Evolutionary conservation across 2,113 vertebrate genomes (phyloP).

Genomic region (Panthera uncia): DNA sequence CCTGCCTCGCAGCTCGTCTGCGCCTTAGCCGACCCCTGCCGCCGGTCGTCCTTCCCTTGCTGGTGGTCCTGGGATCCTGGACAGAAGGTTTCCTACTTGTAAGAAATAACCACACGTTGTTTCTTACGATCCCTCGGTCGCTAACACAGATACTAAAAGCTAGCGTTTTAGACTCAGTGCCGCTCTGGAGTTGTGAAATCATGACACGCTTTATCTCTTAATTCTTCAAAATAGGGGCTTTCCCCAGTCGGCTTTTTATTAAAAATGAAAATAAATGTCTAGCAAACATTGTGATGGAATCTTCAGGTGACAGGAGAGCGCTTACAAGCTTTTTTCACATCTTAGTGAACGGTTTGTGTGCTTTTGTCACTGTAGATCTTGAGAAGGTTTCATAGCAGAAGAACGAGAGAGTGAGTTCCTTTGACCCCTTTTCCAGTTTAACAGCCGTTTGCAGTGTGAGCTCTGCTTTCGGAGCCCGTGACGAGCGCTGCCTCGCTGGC

Average conservation of each 20-base stretch:
- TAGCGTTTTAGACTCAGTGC: not conserved
- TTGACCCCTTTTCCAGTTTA: not conserved
- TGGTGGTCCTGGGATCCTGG: too few species aligned
- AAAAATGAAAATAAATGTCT: not conserved
- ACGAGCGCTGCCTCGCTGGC: not conserved
- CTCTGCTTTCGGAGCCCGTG: rapidly evolving
- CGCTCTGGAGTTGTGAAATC: not conserved
- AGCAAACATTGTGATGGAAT: not conserved
- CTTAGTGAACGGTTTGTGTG: rapidly evolving
- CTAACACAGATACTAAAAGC: not conserved
- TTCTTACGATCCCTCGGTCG: not conserved
- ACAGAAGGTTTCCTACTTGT: not conserved
- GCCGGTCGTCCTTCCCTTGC: not conserved
- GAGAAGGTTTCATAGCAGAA: not conserved
- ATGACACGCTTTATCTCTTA: not conserved
- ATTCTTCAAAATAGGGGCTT: not conserved
- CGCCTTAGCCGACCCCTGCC: not conserved
- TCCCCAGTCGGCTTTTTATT: not conserved
- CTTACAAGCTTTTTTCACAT: not conserved
- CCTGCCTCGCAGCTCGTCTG: not conserved
- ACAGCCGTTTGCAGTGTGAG: too few species aligned
- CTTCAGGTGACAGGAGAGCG: not conserved
- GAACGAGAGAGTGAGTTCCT: not conserved
- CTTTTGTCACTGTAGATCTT: not conserved
- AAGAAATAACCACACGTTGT: not conserved